Conservation (phyloP, 2,888 invertebrate genomes). For the Rhagophthalmus giganteus region DNA sequence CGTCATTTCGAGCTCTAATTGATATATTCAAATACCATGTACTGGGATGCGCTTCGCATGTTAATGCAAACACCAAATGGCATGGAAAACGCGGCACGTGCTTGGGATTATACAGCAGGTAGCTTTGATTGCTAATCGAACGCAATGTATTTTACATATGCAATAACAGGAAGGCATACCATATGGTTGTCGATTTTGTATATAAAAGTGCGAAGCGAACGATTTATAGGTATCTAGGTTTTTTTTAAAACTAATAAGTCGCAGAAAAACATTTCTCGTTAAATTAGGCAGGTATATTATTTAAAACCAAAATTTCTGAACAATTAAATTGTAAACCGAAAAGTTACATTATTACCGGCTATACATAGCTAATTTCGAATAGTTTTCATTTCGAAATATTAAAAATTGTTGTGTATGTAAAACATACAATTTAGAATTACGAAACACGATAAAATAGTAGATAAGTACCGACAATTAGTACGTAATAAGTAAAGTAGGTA, state of each 20-base stretch:
- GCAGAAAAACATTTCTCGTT: too few species aligned
- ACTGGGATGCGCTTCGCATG: conserved; percentile 38
- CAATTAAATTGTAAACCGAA: too few species aligned
- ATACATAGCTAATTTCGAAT: too few species aligned
- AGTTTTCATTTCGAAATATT: too few species aligned
- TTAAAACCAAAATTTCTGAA: too few species aligned
- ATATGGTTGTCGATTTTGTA: conserved; percentile 7
- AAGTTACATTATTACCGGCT: too few species aligned
- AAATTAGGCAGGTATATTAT: too few species aligned
- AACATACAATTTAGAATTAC: too few species aligned
- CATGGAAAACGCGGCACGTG: conserved; percentile 38
- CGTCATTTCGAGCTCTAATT: conserved; percentile 38
- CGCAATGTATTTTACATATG: conserved; percentile 29
- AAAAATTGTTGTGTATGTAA: too few species aligned
- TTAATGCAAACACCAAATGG: conserved; percentile 38
- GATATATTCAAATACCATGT: conserved; percentile 43
- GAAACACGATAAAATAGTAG: too few species aligned
- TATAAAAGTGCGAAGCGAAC: not conserved
- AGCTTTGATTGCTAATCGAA: conserved; percentile 33
- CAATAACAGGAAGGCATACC: conserved; percentile 18
- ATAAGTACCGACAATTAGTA: too few species aligned
- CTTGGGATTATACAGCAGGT: conserved; percentile 34
- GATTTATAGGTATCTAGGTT: not conserved
- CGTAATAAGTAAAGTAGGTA: too few species aligned
- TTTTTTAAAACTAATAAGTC: not conserved